Conservation (phyloP, 2,797 vertebrate genomes). For the Buphagus erythrorhynchus region DNA sequence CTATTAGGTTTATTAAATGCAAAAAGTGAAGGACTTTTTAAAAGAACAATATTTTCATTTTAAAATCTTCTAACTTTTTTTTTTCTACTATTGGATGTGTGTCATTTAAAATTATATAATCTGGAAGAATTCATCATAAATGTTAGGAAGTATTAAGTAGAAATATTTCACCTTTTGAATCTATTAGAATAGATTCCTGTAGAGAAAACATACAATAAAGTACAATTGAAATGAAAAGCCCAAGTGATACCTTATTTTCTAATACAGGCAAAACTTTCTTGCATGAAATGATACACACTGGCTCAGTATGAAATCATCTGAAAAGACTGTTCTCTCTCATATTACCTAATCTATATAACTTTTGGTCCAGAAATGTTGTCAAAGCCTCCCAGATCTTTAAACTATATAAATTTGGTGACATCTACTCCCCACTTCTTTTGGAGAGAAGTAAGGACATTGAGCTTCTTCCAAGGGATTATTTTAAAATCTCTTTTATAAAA, state of each 20-base stretch:
- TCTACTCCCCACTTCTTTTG: not conserved
- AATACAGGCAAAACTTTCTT: not conserved
- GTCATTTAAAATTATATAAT: not conserved
- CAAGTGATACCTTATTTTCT: not conserved
- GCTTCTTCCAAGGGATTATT: not conserved
- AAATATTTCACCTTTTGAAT: not conserved
- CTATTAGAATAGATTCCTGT: not conserved
- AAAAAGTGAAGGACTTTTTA: not conserved
- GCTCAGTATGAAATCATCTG: not conserved
- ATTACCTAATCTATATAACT: not conserved
- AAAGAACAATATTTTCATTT: not conserved
- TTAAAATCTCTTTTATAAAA: not conserved
- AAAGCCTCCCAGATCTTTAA: not conserved
- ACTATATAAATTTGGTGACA: not conserved
- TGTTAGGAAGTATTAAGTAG: accelerated
- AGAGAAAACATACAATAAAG: not conserved
- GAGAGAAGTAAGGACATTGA: not conserved
- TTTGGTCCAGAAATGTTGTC: not conserved
- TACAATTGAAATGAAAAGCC: not conserved
- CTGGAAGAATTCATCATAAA: not conserved
- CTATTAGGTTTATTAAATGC: not conserved
- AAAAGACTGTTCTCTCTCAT: not conserved
- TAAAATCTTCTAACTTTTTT: not conserved
- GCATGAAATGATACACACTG: not conserved
- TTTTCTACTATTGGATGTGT: not conserved